Conservation (phyloP, 2,113 vertebrate genomes). For the Vidua chalybeata region DNA sequence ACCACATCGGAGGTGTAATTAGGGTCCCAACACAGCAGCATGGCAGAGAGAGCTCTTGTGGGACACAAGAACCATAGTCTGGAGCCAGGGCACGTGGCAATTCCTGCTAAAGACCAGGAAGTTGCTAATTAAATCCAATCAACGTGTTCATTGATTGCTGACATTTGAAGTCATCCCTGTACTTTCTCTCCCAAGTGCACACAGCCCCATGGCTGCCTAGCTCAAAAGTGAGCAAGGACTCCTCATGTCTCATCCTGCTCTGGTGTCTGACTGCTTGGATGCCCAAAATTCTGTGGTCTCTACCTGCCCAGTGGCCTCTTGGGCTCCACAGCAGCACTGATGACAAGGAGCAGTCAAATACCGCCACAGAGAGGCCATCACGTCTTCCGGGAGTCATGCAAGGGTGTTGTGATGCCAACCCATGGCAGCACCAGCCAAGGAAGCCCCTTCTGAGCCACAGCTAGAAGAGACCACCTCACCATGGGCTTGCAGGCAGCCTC, state of each 20-base stretch:
- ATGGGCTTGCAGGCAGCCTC: fast-evolving
- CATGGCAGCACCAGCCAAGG: background rate
- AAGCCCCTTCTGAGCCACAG: background rate
- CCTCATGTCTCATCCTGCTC: background rate
- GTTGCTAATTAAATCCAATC: background rate
- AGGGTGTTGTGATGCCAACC: background rate
- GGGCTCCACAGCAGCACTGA: background rate
- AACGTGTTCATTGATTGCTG: fast-evolving
- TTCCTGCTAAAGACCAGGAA: background rate
- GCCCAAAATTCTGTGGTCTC: background rate
- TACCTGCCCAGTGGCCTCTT: background rate
- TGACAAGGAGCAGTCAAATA: background rate
- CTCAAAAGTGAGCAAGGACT: background rate
- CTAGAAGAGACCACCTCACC: background rate
- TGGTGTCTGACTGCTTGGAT: background rate
- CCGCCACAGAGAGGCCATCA: fast-evolving
- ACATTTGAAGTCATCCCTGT: background rate
- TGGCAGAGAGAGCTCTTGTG: background rate
- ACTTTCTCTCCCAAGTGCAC: background rate
- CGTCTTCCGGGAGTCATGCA: background rate
- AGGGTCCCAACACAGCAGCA: fast-evolving
- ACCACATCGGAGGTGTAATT: fast-evolving
- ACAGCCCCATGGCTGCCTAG: background rate
- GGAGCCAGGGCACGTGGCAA: background rate
- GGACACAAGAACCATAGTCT: background rate